Conservation (phyloP, 2,797 vertebrate species). For the Prionace glauca region DNA sequence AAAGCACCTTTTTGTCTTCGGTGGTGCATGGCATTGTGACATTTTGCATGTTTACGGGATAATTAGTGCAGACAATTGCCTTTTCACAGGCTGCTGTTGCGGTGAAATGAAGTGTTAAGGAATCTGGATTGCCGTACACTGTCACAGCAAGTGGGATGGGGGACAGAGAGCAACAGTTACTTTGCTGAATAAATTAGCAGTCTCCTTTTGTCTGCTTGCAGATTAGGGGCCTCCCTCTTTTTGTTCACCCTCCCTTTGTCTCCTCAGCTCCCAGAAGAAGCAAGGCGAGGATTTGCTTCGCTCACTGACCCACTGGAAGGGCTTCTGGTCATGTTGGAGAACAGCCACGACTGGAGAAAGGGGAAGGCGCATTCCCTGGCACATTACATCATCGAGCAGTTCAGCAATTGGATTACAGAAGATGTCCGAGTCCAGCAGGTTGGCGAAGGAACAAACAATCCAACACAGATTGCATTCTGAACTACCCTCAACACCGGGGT, state of each 20-base stretch:
- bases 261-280: slow-evolving; percentile 53
- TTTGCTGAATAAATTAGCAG: slow-evolving; percentile 53
- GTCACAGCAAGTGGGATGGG: slow-evolving; percentile 47
- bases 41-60: slow-evolving; percentile 51
- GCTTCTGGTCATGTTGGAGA: slow-evolving; percentile 52
- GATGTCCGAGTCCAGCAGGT: slow-evolving; percentile 47
- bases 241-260: slow-evolving; percentile 44
- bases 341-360: slow-evolving; percentile 20
- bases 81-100: slow-evolving; percentile 49
- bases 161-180: slow-evolving; percentile 55
- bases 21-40: slow-evolving; percentile 45
- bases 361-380: slow-evolving; percentile 46
- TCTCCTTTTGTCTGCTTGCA: slow-evolving; percentile 42
- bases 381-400: slow-evolving; percentile 45
- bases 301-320: slow-evolving; percentile 47
- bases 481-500: too few species aligned
- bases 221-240: slow-evolving; percentile 36
- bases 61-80: slow-evolving; percentile 54
- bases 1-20: slow-evolving; percentile 47
- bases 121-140: slow-evolving; percentile 52
- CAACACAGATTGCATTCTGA: not conserved
- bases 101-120: slow-evolving; percentile 51
- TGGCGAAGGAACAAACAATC: slow-evolving; percentile 40
- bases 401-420: slow-evolving; percentile 50
- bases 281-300: slow-evolving; percentile 46